Conservation (phyloP, 2,888 invertebrate genomes). For the Melanostoma scalare region DNA sequence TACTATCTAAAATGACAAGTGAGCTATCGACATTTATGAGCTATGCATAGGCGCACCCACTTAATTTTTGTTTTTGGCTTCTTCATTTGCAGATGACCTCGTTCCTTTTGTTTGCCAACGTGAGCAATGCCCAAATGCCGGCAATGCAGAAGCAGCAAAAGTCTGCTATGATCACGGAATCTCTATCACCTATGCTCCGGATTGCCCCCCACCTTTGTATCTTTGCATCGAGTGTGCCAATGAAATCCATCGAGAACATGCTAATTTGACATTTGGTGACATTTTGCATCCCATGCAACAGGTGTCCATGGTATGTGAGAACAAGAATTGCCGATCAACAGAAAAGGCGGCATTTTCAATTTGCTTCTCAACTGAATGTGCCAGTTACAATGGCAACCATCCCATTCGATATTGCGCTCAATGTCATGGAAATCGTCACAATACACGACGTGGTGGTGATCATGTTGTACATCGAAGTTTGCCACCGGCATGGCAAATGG, state of each 20-base stretch:
- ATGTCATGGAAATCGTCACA: conserved; percentile 94
- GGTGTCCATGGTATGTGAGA: conserved; percentile 97
- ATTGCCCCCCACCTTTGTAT: conserved; percentile 96
- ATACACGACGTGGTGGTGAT: conserved; percentile 92
- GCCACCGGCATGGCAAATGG: conserved; percentile 94
- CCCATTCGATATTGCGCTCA: conserved; percentile 96
- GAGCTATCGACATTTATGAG: background rate
- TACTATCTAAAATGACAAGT: conserved; percentile 93
- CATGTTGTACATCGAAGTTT: conserved; percentile 95
- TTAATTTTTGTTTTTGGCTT: no score
- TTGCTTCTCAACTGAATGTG: conserved; percentile 98
- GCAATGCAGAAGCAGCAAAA: conserved; percentile 93
- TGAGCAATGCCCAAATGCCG: conserved; percentile 94
- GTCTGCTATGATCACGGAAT: conserved; percentile 97
- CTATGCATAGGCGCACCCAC: background rate
- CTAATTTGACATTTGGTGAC: conserved; percentile 92
- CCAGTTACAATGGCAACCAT: conserved; percentile 96
- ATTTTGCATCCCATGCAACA: conserved; percentile 96
- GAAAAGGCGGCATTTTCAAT: conserved; percentile 97
- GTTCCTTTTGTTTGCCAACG: conserved; percentile 94
- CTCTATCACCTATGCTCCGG: conserved; percentile 92
- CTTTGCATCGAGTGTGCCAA: conserved; percentile 98
- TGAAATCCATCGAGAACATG: conserved; percentile 93
- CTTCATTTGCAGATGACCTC: conserved; percentile 85
- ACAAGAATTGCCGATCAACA: conserved; percentile 96